Evolutionary conservation across 2,113 vertebrate species (phyloP), one percentile per base, ranked within the genome.

Genomic region (Podilymbus podiceps): DNA sequence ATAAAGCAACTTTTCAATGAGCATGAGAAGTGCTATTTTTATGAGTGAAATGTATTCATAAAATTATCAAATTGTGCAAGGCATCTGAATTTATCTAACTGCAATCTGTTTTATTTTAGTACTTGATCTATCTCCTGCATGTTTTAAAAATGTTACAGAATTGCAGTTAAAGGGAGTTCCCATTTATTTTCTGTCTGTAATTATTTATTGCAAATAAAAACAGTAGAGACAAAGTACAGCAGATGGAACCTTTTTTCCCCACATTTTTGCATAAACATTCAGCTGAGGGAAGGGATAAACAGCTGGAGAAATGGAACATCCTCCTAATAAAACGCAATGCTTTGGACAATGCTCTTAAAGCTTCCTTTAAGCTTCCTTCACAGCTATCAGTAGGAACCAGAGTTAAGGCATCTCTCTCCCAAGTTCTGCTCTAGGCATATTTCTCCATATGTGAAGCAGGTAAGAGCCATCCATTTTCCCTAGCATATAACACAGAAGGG

Each of bases 161-260:
- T 23, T 81, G 20, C 59, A 81, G 56, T 67, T 81, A 78, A 93
- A 87, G 49, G n/a, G 40, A 84, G 74, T 33, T 74, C 31, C 83
- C 33, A 42, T 88, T 91, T 80, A 35, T 88, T 94, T 90, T 76
- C 40, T 76, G 31, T 40, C 42, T 77, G 55, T 71, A 93, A 90
- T 83, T 89, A 93, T 91, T 89, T 89, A 84, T 75, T 56, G 40
- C 83, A 95, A 93, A 94, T 53, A 90, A 95, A 95, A 95, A 11
- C 73, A 90, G n/a, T n/a, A 77, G 47, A 80, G 55, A 88, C 72
- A 80, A 88, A 93, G 52, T 35, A 88, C 42, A 91, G 50, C 90
- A 90, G 49, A 88, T 53, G 76, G 76, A 87, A 84, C 90, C 27
- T 91, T 92, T 92, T 81, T 75, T 2, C 68, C 68, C 82, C 71